Evolutionary conservation across 2,113 vertebrate species (phyloP), one percentile per base, ranked within the genome.

Genomic region (Mustela lutreola): DNA sequence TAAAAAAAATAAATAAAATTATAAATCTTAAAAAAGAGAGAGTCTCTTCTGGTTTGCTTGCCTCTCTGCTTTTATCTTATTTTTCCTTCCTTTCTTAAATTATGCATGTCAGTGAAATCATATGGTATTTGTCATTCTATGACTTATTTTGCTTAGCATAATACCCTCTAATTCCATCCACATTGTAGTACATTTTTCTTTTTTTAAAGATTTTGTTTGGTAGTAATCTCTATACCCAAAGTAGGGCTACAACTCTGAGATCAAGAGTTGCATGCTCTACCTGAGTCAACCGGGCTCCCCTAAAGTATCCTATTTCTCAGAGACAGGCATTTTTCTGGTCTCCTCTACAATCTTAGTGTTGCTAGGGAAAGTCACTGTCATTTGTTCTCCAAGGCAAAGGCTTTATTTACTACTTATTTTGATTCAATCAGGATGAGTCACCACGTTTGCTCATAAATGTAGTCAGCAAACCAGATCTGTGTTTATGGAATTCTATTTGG

Each of bases 341-440:
- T 88, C 31, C 48, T 65, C 21, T 18, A 86, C 26, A 86, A 73
- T 70, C 19, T 36, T 36, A n/a, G 71, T 2, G 0, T 48, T 15
- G 56, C 53, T 84, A 91, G 28, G 33, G 45, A 95, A 58, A 96
- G 65, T 81, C 56, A 81, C 92, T 90, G 89, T 75, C 71, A 88
- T 45, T 50, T 3, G 85, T 85, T 79, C 56, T 33, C 75, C 62
- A 96, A 94, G 82, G 42, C 75, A 91, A 78, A 89, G 92, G 67
- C n/a, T 94, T 88, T 91, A 73, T 31, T 71, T 80, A 92, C 56
- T 80, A 85, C 84, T 97, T 90, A 87, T 79, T 83, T 89, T 92
- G 75, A 89, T 78, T 97, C 92, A 84, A 31, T 56, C 76, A 95
- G 76, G 83, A 73, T 65, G 42, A 96, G 92, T 53, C 39, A 62